phyloP scores from a whole-genome alignment of 2,888 invertebrate genomes.

The Lathronympha strigana region DNA sequence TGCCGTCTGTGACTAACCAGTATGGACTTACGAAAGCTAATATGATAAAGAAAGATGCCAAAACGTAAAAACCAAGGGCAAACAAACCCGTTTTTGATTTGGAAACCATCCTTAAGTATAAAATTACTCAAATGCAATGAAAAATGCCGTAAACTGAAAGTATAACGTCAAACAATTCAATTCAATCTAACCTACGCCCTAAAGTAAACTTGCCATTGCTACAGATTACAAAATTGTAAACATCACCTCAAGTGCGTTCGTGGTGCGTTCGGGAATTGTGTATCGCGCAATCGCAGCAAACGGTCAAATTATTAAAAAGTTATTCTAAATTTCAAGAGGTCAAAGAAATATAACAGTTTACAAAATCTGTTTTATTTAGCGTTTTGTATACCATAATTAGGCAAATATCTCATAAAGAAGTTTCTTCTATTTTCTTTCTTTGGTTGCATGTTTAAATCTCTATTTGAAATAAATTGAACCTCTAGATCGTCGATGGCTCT shows the following conservation, averaged over 20 bases:
- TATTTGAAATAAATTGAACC: no score
- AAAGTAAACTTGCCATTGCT: constrained; percentile 5
- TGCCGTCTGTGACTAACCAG: constrained; percentile 94
- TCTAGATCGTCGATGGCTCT: no score
- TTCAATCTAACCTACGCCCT: constrained; percentile 36
- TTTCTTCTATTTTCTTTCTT: no score
- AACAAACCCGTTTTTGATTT: constrained; percentile 87
- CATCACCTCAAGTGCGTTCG: background rate
- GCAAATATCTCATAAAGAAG: no score
- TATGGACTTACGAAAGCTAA: constrained; percentile 94
- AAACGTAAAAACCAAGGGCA: constrained; percentile 86
- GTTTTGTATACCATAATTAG: no score
- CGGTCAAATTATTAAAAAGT: no score
- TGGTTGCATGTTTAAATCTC: no score
- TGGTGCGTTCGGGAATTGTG: background rate
- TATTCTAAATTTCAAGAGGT: no score
- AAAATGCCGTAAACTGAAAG: background rate
- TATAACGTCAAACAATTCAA: constrained; percentile 20
- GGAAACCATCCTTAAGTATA: constrained; percentile 68
- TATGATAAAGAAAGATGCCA: constrained; percentile 89
- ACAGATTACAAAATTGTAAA: constrained; percentile 13
- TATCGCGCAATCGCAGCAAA: background rate
- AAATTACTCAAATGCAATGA: constrained; percentile 1
- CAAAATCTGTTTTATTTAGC: no score
- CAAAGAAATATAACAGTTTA: no score